Conservation (phyloP, 2,797 vertebrate species). For the Rhynchotus rufescens region DNA sequence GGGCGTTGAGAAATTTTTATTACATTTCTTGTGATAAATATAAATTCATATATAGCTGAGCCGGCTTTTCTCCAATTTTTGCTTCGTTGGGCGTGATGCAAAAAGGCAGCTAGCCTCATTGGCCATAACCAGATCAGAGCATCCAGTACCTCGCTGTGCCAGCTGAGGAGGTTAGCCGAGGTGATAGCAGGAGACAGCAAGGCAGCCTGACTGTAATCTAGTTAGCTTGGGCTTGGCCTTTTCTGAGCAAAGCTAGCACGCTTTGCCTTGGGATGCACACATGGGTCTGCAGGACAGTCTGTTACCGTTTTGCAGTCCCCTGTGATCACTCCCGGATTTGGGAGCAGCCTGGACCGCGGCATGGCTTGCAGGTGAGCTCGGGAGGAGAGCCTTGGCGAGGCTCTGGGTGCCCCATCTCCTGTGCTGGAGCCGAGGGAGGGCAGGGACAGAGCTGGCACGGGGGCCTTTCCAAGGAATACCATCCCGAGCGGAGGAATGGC, state of each 20-base stretch:
- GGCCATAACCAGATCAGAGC: background rate
- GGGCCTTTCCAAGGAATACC: background rate
- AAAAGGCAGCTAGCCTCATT: background rate
- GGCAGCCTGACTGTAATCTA: background rate
- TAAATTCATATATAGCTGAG: background rate
- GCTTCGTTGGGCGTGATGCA: background rate
- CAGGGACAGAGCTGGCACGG: background rate
- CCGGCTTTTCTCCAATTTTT: background rate
- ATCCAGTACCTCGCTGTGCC: background rate
- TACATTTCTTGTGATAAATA: background rate
- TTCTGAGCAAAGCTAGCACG: background rate
- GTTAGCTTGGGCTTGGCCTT: background rate
- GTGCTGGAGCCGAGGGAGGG: background rate
- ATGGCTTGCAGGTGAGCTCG: background rate
- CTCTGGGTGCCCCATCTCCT: slow-evolving; percentile 31
- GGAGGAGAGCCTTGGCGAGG: rapidly evolving
- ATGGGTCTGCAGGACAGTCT: background rate
- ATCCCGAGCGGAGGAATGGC: background rate
- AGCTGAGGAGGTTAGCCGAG: rapidly evolving
- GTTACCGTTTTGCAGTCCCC: background rate
- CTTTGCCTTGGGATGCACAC: background rate
- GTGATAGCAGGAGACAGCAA: background rate
- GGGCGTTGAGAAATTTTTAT: slow-evolving; percentile 34
- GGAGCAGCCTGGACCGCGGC: background rate
- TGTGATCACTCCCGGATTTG: background rate